Base-by-base conservation (phyloP, 2,797 vertebrate species). In the Psittacula derbiana region DNA sequence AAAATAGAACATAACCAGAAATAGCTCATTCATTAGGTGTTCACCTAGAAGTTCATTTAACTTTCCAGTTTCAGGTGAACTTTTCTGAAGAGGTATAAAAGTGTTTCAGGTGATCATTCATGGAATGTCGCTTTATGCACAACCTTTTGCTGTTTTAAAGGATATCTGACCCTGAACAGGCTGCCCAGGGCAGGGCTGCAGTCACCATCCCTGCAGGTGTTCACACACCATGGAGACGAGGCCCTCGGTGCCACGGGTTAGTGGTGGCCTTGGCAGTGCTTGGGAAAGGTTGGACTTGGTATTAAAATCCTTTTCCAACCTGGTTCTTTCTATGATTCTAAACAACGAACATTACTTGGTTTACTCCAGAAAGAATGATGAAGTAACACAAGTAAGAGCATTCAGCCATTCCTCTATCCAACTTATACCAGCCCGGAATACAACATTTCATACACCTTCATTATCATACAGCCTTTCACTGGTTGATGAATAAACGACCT, bases 21-120 rank as follows among this genome's bases (percentile, higher is more conserved):
- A 62, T 0, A 60, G 17, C 5, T 25, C 61, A 6, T 17, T 28
- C 36, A 67, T 79, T 20, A 30, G 43, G 14, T 1, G 5, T 8
- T 74, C 30, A 43, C 25, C 19, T 3, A 17, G 17, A 88, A 57
- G 61, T 16, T 87, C 47, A 9, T 31, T 36, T 31, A 11, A 52
- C 50, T 66, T 66, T 8, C 40, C 43, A 4, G 23, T 40, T 74
- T 40, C 40, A 44, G 58, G 47, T 2, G 64, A 89, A 19, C 38
- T 61, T 24, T 27, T 11, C 49, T 4, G 12, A 47, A 47, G 65
- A 47, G 24, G 52, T 10, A 62, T 8, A 55, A 62, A 74, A 79
- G 7, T 5, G 8, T 40, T 90, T 24, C 11, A 4, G 55, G 40
- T 33, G 47, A 30, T 62, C 81, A 79, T 50, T 64, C 5, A 61